Evolutionary conservation across 2,797 vertebrate species (phyloP), one percentile per base, ranked within the genome.

Genomic region (Halcyon badia): DNA sequence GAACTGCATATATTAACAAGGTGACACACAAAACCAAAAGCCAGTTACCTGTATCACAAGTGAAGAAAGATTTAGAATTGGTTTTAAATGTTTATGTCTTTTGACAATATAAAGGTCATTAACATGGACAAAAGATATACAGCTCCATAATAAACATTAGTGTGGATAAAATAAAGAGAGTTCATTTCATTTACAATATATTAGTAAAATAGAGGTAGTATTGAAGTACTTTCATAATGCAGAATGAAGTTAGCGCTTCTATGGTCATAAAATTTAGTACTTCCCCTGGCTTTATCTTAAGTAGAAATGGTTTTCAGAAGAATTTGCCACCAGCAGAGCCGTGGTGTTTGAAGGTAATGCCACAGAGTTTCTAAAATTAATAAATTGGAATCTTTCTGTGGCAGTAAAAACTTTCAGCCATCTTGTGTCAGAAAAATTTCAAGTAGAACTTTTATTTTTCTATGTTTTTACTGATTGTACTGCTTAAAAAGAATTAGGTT

Each of bases 11-110:
- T 80, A 98, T 92, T 64, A 99, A 87, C 28, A 98, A 76, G 57
- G 98, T 89, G 85, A 91, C 76, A 60, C 98, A 96, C 44, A 98
- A 97, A 93, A 91, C 94, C 94, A 98, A 98, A 93, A 98, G 52
- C 94, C 98, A 87, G 72, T 96, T 90, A 95, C 98, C 99, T 99
- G 97, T 64, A 71, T 86, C 76, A 91, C 16, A 86, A 95, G 35
- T 69, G 52, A 90, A 94, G 94, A 58, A 73, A 78, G 37, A 35
- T 66, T n/a, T 68, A 11, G 83, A 79, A 78, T 48, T 10, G 57
- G 14, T 82, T 89, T 51, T 33, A 58, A 81, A 84, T 60, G 9
- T 84, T 75, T 88, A 17, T 42, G 6, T 42, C 20, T 80, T 83
- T 73, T 64, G 52, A 31, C 58, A 72, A 33, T 48, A 42, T 21